These are phyloP conservation scores for Catocala nupta DNA, from an alignment of 2,888 invertebrate species.

Conservation along the genomic window DNA sequence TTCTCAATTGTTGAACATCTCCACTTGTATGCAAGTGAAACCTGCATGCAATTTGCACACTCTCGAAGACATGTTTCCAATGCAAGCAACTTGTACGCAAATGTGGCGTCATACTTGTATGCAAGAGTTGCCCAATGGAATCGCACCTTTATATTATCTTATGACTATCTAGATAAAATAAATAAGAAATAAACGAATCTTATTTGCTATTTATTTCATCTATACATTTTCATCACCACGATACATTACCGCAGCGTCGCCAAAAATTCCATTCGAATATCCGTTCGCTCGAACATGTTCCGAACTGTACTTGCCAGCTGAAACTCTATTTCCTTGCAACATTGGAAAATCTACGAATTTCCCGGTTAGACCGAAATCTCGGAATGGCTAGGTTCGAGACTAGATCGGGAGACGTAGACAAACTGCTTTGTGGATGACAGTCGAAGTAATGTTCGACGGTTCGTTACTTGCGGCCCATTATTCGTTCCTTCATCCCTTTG, in stretches of 20 bases:
- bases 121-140: no score
- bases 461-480: slow-evolving; percentile 15
- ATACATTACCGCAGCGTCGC: slow-evolving; percentile 11
- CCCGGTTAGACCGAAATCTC: slow-evolving; percentile 33
- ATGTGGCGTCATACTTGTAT: no score
- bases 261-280: slow-evolving; percentile 34
- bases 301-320: slow-evolving; percentile 39
- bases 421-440: slow-evolving; percentile 23
- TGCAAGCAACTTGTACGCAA: no score
- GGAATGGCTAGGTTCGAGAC: slow-evolving; percentile 25
- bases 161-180: no score
- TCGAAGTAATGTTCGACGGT: slow-evolving; percentile 16
- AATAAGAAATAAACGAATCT: not conserved
- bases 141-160: no score
- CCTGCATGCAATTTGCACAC: no score
- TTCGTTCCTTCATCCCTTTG: slow-evolving; percentile 14
- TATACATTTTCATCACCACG: slow-evolving; percentile 11
- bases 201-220: slow-evolving; percentile 20
- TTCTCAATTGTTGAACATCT: no score
- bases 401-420: slow-evolving; percentile 34
- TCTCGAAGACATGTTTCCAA: no score
- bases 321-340: slow-evolving; percentile 47
- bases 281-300: slow-evolving; percentile 16
- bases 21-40: no score
- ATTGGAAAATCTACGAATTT: slow-evolving; percentile 45